Percentiles rank a stretch among this genome's conserved stretches.
These are phyloP conservation scores for Conchocele bisecta DNA, from an alignment of 2,888 invertebrate genomes.

Conservation along the genomic window DNA sequence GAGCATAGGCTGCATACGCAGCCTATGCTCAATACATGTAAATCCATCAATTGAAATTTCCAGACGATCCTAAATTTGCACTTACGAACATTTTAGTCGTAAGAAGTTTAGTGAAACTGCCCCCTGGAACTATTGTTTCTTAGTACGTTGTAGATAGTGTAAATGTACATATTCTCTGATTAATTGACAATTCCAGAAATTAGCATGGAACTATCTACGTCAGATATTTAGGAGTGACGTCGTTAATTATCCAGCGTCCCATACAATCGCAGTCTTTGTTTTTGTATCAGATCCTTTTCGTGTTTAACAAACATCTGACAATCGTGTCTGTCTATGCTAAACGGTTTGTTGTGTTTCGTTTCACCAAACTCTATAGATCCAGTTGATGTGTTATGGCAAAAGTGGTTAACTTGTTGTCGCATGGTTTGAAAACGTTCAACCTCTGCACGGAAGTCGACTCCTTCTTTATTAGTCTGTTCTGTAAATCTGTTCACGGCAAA, in stretches of 20 bases:
- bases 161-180: no score
- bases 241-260: slow-evolving; percentile 37
- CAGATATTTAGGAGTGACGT: no score
- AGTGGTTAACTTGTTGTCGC: slow-evolving; percentile 13
- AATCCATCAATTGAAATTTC: no score
- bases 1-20: no score
- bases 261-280: slow-evolving; percentile 38
- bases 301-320: slow-evolving; percentile 40
- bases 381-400: slow-evolving; percentile 19
- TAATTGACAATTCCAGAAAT: no score
- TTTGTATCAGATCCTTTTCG: slow-evolving; percentile 46
- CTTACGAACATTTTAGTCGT: no score
- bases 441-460: slow-evolving; percentile 38
- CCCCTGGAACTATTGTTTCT: no score
- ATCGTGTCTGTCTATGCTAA: slow-evolving; percentile 29
- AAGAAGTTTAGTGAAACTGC: no score
- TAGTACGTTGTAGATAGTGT: no score
- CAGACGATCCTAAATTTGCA: no score
- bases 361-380: slow-evolving; percentile 9
- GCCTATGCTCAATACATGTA: no score
- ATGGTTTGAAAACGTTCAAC: slow-evolving; percentile 28
- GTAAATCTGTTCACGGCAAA: slow-evolving; percentile 38
- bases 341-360: slow-evolving; percentile 20
- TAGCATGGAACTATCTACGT: no score
- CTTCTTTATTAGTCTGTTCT: slow-evolving; percentile 20